Percentiles rank a stretch among this genome's conserved stretches.
Conservation (phyloP, 2,113 vertebrate species). For the Halcyon malimbica region DNA sequence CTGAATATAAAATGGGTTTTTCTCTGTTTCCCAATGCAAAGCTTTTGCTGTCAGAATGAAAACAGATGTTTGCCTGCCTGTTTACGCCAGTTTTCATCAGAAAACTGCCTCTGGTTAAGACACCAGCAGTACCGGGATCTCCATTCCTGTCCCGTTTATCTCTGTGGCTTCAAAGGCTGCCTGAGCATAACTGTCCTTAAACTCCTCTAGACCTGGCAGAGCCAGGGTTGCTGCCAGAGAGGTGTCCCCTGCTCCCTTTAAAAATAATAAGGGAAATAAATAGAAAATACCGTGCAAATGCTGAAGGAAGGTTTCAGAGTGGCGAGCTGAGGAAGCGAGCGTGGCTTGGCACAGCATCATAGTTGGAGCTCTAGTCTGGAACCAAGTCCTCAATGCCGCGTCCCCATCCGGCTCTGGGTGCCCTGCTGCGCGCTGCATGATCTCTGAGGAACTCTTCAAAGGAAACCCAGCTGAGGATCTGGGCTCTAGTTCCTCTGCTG, state of each 20-base stretch:
- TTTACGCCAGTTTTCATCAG: conserved; percentile 3
- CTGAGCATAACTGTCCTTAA: background rate
- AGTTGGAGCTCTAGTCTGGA: background rate
- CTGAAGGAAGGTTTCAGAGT: background rate
- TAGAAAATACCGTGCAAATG: accelerated
- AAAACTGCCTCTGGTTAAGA: background rate
- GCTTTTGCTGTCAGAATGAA: background rate
- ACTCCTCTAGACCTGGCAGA: background rate
- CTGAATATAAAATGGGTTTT: background rate
- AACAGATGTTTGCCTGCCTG: background rate
- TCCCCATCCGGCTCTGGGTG: accelerated
- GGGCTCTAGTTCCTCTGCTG: background rate
- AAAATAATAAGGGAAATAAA: background rate
- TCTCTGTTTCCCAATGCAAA: background rate
- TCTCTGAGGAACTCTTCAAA: background rate
- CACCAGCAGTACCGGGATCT: background rate
- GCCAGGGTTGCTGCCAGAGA: background rate
- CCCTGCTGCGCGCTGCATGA: background rate
- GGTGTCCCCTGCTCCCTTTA: background rate
- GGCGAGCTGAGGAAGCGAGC: accelerated
- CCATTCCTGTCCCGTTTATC: background rate
- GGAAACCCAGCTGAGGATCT: background rate
- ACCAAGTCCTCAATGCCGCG: accelerated
- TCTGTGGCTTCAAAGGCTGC: background rate
- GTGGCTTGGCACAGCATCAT: background rate